Conservation (phyloP, 2,888 invertebrate genomes). For the Lydus trimaculatus region DNA sequence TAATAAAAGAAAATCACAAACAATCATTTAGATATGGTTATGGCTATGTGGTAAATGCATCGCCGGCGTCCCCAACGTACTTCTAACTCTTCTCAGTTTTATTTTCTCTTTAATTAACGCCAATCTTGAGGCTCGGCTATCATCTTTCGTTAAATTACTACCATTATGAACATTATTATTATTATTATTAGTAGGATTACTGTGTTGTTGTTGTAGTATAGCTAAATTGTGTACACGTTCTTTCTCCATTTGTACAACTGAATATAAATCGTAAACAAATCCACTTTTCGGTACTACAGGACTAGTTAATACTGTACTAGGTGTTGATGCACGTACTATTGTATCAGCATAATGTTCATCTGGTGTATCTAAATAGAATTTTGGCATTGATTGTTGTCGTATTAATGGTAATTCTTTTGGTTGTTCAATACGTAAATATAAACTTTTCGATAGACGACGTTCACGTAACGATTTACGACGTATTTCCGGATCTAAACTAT, state of each 20-base stretch:
- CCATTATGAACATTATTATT: neutral
- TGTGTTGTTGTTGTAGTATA: slow-evolving; percentile 31
- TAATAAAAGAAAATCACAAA: neutral
- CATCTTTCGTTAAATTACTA: neutral
- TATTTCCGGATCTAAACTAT: slow-evolving; percentile 33
- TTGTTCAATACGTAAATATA: slow-evolving; percentile 51
- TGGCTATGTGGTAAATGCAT: slow-evolving; percentile 30
- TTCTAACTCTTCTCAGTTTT: slow-evolving; percentile 43
- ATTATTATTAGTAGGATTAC: slow-evolving; percentile 27
- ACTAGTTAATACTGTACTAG: slow-evolving; percentile 51
- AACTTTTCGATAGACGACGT: slow-evolving; percentile 55
- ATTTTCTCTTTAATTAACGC: slow-evolving; percentile 48
- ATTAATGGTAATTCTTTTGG: slow-evolving; percentile 56
- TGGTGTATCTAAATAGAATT: slow-evolving; percentile 59
- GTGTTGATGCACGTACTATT: slow-evolving; percentile 35
- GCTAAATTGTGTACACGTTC: slow-evolving; percentile 37
- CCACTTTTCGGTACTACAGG: slow-evolving; percentile 49
- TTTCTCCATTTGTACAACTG: slow-evolving; percentile 59
- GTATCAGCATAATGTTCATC: slow-evolving; percentile 52
- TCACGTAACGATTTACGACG: slow-evolving; percentile 55
- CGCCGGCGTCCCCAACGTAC: slow-evolving; percentile 22
- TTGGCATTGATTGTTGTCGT: slow-evolving; percentile 58
- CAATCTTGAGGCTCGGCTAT: slow-evolving; percentile 38
- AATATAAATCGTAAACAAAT: slow-evolving; percentile 55
- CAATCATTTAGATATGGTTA: slow-evolving; percentile 20